A percentile compares a stretch with the other conserved stretches of the same genome.
Evolutionary conservation across 2,797 vertebrate genomes (phyloP).

Genomic region (Helostoma temminkii): DNA sequence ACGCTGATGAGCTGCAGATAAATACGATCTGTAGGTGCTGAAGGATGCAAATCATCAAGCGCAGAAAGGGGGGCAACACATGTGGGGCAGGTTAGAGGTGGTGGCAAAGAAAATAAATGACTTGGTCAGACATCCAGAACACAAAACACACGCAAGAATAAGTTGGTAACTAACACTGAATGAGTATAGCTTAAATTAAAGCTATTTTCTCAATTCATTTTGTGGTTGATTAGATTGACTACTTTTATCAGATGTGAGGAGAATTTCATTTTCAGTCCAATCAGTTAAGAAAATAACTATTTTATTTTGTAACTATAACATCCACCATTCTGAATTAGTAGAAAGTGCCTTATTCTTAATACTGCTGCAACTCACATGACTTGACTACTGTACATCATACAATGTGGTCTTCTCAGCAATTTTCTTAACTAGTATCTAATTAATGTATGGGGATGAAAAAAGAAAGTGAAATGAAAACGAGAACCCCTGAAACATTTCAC

Average conservation of each 20-base stretch:
- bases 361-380: not conserved
- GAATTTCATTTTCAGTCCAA: constrained; percentile 25
- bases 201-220: constrained; percentile 60
- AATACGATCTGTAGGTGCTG: constrained; percentile 61
- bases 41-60: constrained; percentile 62
- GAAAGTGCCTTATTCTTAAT: constrained; percentile 29
- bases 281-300: constrained; percentile 35
- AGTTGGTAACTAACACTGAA: constrained; percentile 72
- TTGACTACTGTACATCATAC: accelerated
- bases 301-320: constrained; percentile 14
- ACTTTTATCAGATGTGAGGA: constrained; percentile 31
- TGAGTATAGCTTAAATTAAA: constrained; percentile 64
- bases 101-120: constrained; percentile 79
- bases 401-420: no score
- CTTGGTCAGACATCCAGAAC: no score
- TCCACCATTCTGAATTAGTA: constrained; percentile 11
- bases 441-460: not conserved
- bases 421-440: constrained; percentile 1
- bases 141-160: constrained; percentile 74
- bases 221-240: constrained; percentile 32
- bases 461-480: not conserved
- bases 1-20: constrained; percentile 53
- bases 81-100: constrained; percentile 75
- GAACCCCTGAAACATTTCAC: not conserved
- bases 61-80: constrained; percentile 66